Evolutionary conservation across 2,888 invertebrate genomes (phyloP).

Genomic region (Calameuta idolon): DNA sequence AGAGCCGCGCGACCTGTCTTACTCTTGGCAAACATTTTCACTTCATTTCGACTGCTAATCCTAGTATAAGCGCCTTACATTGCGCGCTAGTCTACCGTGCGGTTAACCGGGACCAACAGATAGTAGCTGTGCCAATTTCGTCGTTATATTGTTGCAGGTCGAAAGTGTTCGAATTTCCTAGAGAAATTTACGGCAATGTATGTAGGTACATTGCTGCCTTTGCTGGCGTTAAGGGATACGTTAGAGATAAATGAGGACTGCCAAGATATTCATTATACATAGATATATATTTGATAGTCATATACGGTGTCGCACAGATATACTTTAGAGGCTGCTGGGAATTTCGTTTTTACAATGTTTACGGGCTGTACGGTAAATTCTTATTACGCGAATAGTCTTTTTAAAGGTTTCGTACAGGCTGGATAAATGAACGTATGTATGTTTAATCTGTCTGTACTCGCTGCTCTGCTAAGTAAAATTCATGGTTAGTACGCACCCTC

Average conservation of each 20-base stretch:
- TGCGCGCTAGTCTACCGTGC: neutral
- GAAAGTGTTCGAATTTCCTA: neutral
- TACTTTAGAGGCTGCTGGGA: neutral
- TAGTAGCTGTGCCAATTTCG: neutral
- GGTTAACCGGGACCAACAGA: neutral
- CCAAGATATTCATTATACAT: neutral
- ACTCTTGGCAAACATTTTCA: constrained; percentile 33
- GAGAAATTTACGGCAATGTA: neutral
- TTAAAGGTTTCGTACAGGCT: neutral
- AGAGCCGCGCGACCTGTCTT: constrained; percentile 27
- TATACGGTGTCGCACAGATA: neutral
- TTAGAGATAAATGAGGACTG: neutral
- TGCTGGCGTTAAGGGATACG: too few relatives aligned
- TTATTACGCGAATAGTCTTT: neutral
- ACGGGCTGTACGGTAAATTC: neutral
- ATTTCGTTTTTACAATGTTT: neutral
- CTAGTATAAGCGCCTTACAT: constrained; percentile 16
- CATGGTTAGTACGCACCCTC: neutral
- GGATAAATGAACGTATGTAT: neutral
- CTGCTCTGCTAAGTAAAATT: neutral
- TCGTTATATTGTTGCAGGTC: neutral
- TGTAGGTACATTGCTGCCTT: too few relatives aligned
- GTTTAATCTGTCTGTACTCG: neutral
- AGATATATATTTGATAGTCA: neutral
- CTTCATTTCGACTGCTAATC: constrained; percentile 25